Evolutionary conservation across 2,113 vertebrate species (phyloP).

Genomic region (Caracal caracal): DNA sequence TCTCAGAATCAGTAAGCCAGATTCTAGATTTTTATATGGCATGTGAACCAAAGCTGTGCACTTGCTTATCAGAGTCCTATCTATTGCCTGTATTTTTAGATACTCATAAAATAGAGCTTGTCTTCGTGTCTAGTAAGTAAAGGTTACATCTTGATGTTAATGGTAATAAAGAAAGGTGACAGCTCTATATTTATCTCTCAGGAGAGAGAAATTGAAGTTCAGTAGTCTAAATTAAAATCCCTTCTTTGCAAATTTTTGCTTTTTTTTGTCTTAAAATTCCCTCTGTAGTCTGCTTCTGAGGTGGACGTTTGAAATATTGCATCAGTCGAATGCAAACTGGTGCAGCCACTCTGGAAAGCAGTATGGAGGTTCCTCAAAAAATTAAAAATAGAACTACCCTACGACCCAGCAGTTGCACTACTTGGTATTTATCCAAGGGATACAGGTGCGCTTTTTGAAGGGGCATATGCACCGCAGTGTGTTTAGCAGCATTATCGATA

Average conservation of each 20-base stretch:
- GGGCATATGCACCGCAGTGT: too few species aligned
- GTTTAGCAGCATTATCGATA: too few species aligned
- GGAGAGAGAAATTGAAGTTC: neutral
- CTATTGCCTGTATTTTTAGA: neutral
- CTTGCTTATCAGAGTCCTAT: neutral
- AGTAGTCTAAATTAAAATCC: neutral
- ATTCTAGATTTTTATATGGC: neutral
- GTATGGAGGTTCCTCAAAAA: too few species aligned
- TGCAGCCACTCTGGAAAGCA: too few species aligned
- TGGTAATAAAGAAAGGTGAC: neutral
- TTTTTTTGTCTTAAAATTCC: neutral
- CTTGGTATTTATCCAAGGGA: too few species aligned
- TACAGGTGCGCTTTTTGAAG: too few species aligned
- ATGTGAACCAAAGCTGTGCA: neutral
- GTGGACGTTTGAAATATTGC: neutral
- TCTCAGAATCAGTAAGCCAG: neutral
- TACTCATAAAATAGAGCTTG: neutral
- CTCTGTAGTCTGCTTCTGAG: neutral
- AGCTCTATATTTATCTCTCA: neutral
- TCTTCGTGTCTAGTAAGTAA: conserved; percentile 7
- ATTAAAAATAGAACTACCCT: too few species aligned
- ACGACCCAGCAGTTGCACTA: too few species aligned
- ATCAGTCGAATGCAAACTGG: neutral
- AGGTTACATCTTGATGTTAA: neutral
- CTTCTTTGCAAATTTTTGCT: neutral